Evolutionary conservation across 1,140 invertebrate genomes (phyloP), one percentile per base, ranked within the genome.

Genomic region (Wiebesia pumilae): DNA sequence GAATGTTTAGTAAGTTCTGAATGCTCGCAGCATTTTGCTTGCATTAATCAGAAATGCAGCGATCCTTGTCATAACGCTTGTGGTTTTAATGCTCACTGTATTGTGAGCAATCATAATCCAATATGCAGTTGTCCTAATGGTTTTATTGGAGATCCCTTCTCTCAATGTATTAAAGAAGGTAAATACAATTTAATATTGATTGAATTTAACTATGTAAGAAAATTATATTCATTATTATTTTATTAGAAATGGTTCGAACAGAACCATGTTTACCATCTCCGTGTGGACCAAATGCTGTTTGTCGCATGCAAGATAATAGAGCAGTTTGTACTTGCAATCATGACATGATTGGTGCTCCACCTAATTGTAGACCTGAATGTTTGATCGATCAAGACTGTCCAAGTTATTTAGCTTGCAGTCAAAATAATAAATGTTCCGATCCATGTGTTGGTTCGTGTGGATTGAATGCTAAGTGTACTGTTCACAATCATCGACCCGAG

Each of bases 391-490:
- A 97, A 91, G 97, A 98, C 88, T 98, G 97, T 90, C 96, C 97
- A 3, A 95, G 95, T 51, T 95, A 96, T 87, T 94, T 97, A 1
- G 96, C 97, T n/a, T 98, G 97, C 90, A 94, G 97, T 38, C 95
- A 95, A 81, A 96, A 96, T 86, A 96, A 96, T 86, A 96, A 95
- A 85, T 98, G 97, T 90, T 94, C 95, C 84, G 96, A 98, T 94
- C 97, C 97, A 9, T 98, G 97, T 88, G 90, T 95, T n/a, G 97
- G 97, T 14, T 96, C 97, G 1, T 98, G 97, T 90, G 97, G 97
- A 21, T 96, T 97, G 71, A 97, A 97, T 90, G 96, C 97, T 0
- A 94, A 96, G 54, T 98, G 97, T 90, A 95, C 94, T 21, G 96
- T 96, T 0, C 95, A 96, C 90, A 96, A 97, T 90, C 97, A 97